phyloP scores from a whole-genome alignment of 2,113 vertebrate genomes.

The Aramus guarauna region DNA sequence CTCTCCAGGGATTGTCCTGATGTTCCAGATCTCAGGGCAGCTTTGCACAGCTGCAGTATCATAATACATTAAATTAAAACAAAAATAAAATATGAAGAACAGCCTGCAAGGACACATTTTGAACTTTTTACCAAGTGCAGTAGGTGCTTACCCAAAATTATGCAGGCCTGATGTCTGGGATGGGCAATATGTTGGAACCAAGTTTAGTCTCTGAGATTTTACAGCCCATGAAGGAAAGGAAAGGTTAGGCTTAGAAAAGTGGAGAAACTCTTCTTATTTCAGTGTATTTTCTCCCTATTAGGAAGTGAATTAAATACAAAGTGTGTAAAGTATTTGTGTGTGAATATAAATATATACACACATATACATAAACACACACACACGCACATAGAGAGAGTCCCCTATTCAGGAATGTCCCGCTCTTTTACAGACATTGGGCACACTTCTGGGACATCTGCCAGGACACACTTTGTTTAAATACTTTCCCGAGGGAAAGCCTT shows the following conservation, averaged over 20 bases:
- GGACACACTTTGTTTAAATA: not conserved
- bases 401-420: not conserved
- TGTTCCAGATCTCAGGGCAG: not conserved
- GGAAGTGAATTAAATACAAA: not conserved
- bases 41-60: not conserved
- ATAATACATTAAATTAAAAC: not conserved
- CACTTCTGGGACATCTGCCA: not conserved
- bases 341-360: not conserved
- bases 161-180: not conserved
- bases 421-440: not conserved
- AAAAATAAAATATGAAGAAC: not conserved
- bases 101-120: not conserved
- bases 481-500: not conserved
- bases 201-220: not conserved
- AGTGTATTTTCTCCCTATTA: not conserved
- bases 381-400: too few relatives aligned
- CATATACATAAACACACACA: not conserved
- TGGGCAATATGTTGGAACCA: not conserved
- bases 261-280: not conserved
- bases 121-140: not conserved
- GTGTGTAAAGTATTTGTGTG: not conserved
- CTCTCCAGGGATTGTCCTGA: not conserved
- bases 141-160: not conserved
- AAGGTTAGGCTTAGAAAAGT: not conserved
- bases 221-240: not conserved